A percentile compares a stretch with the other conserved stretches of the same genome.
Conservation (phyloP, 2,797 vertebrate species). For the Sebastes taczanowskii region DNA sequence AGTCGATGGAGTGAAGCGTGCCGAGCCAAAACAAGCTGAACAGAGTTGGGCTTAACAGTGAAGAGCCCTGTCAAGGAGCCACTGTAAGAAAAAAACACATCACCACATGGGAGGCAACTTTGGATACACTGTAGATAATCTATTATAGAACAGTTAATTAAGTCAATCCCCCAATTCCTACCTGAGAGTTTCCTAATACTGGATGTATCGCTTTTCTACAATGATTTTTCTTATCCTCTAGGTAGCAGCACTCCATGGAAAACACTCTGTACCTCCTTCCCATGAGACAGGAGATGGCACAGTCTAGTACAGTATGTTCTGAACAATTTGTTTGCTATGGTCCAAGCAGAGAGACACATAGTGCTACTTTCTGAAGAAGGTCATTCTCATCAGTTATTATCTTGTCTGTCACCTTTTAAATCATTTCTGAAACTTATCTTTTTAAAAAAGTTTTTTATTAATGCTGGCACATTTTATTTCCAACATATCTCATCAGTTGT, state of each 20-base stretch:
- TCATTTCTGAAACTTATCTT: no score
- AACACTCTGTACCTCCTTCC: not conserved
- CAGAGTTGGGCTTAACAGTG: not conserved
- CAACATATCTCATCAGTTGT: no score
- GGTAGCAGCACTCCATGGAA: not conserved
- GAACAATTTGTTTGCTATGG: not conserved
- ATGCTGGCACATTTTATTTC: not conserved
- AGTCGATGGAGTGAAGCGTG: constrained; percentile 36
- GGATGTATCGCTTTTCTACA: not conserved
- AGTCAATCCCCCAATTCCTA: not conserved
- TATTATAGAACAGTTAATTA: not conserved
- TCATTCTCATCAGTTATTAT: not conserved
- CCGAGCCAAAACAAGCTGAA: constrained; percentile 19
- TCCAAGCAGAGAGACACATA: not conserved
- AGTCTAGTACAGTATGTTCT: not conserved
- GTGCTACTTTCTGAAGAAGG: not conserved
- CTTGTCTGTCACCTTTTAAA: not conserved
- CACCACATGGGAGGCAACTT: not conserved
- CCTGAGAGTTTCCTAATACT: not conserved
- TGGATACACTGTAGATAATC: not conserved
- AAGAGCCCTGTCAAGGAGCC: constrained; percentile 7
- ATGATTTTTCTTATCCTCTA: not conserved
- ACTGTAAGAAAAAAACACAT: constrained; percentile 4
- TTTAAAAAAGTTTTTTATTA: not conserved
- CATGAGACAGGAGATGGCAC: not conserved